Evolutionary conservation across 2,888 invertebrate species (phyloP), one percentile per base, ranked within the genome.

Genomic region (Athalia rosae): DNA sequence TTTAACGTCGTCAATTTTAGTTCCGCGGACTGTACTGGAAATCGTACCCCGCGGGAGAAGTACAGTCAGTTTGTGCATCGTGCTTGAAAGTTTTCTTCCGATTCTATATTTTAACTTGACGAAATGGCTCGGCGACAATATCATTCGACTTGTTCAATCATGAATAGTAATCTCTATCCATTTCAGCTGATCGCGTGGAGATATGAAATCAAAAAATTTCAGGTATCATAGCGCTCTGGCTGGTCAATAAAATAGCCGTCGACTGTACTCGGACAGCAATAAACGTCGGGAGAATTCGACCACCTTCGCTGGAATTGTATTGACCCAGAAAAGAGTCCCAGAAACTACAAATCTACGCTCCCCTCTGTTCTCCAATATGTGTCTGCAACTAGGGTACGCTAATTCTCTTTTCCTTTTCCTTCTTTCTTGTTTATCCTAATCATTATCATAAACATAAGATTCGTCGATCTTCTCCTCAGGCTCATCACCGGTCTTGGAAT

Each of bases 261-360:
- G 79, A 83, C 82, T 84, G 80, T 82, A 81, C 79, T 64, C 76
- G 78, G 69, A 28, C 28, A 78, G 69, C 79, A 67, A 78, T 74
- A 79, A 80, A 76, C 63, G 63, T 82, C 81, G 80, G 80, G 15
- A 77, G 59, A 76, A 73, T 80, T 82, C 81, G 82, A 67, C 78
- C 77, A 82, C 63, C 80, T 82, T 79, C 81, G 83, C 79, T 80
- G 85, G 80, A 81, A 83, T 84, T 83, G 9, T 85, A 85, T 85
- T 85, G 84, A 85, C 84, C 82, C 82, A 80, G 74, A 81, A 83
- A 83, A 78, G 77, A n/a, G 13, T 64, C 28, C 80, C 28, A 28
- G 28, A 28, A 28, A 28, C 28, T 28, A 28, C 28, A 28, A 28
- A 28, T 28, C 28, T 28, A 43, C 66, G 63, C 76, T 28, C 50